phyloP scores from a whole-genome alignment of 2,113 vertebrate genomes.

The Origma solitaria region DNA sequence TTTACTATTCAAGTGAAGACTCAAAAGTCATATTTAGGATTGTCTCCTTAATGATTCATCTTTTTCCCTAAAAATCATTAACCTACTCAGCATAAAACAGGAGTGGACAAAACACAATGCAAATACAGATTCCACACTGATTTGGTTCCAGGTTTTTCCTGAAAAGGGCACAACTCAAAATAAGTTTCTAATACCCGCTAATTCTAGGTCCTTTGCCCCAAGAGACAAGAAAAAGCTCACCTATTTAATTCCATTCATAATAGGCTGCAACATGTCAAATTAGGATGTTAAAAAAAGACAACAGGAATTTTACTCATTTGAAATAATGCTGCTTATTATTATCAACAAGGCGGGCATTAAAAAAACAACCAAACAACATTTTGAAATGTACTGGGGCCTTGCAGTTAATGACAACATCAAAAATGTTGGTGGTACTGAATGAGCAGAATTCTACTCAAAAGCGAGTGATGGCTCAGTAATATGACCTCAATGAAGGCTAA shows the following conservation, averaged over 20 bases:
- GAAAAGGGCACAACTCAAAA: background rate
- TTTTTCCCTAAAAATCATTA: background rate
- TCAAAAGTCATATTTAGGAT: background rate
- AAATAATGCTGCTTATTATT: conserved; percentile 7
- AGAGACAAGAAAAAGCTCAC: background rate
- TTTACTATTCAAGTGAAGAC: background rate
- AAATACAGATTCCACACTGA: background rate
- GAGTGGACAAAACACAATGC: background rate
- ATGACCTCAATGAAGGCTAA: conserved; percentile 12
- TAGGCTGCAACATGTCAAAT: background rate
- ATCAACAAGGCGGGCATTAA: background rate
- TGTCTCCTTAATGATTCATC: background rate
- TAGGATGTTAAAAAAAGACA: background rate
- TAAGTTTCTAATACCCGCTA: background rate
- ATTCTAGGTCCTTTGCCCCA: background rate
- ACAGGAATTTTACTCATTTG: background rate
- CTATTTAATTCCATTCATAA: background rate
- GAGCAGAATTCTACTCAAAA: conserved; percentile 20
- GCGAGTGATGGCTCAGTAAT: conserved; percentile 35
- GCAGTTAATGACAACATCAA: conserved; percentile 25
- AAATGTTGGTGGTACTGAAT: background rate
- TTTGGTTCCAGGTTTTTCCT: background rate
- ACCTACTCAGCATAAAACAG: background rate
- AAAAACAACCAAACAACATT: background rate
- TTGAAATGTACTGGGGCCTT: background rate